These are phyloP conservation scores for Lithodes maja DNA, from an alignment of 2,888 invertebrate genomes.

Conservation along the genomic window DNA sequence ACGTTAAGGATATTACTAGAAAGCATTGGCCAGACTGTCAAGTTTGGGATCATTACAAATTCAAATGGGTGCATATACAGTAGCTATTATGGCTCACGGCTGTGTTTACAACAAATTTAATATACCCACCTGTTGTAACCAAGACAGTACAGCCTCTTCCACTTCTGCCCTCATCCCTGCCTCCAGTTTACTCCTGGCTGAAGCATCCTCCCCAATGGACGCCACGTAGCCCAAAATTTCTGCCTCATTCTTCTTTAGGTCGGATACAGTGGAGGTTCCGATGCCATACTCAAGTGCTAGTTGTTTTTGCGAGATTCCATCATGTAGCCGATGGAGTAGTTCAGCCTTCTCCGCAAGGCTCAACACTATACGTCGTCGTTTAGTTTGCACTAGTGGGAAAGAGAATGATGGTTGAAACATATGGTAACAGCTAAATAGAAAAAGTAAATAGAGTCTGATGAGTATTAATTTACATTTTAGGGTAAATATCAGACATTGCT, in stretches of 20 bases:
- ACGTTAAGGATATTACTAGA: no score
- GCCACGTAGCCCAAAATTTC: slow-evolving; percentile 50
- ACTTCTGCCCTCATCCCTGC: slow-evolving; percentile 49
- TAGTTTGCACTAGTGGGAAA: slow-evolving; percentile 30
- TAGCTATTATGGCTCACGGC: no score
- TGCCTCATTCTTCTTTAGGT: slow-evolving; percentile 53
- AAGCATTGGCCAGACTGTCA: no score
- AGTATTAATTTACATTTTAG: no score
- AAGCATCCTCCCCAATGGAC: slow-evolving; percentile 50
- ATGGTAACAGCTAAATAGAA: no score
- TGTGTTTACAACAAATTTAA: no score
- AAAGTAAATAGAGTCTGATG: no score
- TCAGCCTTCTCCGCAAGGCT: slow-evolving; percentile 56
- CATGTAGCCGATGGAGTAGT: slow-evolving; percentile 46
- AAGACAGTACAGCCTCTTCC: slow-evolving; percentile 50
- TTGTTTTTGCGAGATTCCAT: slow-evolving; percentile 51
- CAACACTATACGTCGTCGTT: slow-evolving; percentile 48
- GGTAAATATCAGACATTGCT: no score
- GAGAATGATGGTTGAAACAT: not conserved
- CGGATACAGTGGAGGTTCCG: slow-evolving; percentile 59
- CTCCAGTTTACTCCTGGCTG: slow-evolving; percentile 50
- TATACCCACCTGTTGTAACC: slow-evolving; percentile 35
- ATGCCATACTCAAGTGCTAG: slow-evolving; percentile 53
- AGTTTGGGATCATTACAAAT: no score
- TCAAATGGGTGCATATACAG: no score